phyloP scores from a whole-genome alignment of 1,140 invertebrate species.

The Drosophila carrolli region DNA sequence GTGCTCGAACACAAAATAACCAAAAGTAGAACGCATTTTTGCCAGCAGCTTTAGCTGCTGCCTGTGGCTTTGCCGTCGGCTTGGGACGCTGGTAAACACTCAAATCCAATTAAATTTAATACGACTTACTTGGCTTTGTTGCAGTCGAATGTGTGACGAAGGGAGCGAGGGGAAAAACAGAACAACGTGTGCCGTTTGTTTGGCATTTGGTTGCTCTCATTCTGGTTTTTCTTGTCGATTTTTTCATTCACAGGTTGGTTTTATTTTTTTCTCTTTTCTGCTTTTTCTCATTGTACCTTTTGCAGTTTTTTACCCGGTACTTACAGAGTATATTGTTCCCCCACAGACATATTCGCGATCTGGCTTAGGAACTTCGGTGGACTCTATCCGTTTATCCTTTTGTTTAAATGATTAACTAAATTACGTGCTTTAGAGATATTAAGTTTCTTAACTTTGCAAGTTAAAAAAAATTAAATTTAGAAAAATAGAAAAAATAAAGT shows the following conservation, averaged over 20 bases:
- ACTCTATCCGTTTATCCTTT: neutral
- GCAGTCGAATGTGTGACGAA: conserved; percentile 39
- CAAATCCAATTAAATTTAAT: conserved; percentile 84
- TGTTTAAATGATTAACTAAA: neutral
- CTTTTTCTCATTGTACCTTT: conserved; percentile 10
- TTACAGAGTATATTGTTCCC: neutral
- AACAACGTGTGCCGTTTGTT: conserved; percentile 55
- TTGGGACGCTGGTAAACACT: conserved; percentile 82
- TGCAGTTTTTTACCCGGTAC: conserved; percentile 1
- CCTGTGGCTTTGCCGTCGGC: conserved; percentile 65
- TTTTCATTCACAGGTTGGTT: conserved; percentile 54
- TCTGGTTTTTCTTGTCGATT: conserved; percentile 31
- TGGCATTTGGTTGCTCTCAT: conserved; percentile 67
- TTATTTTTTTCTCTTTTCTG: conserved; percentile 44
- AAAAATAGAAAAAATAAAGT: neutral
- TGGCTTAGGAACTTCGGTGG: neutral
- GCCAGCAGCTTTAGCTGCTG: conserved; percentile 64
- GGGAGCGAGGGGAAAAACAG: conserved; percentile 1
- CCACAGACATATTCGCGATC: conserved; percentile 8
- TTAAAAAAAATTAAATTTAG: no score
- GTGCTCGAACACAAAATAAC: conserved; percentile 36
- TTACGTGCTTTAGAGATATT: no score
- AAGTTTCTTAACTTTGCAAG: no score
- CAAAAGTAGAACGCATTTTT: conserved; percentile 67
- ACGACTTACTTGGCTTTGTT: conserved; percentile 79